phyloP scores from a whole-genome alignment of 23 tunicate species.

The Trididemnum nubilum region DNA sequence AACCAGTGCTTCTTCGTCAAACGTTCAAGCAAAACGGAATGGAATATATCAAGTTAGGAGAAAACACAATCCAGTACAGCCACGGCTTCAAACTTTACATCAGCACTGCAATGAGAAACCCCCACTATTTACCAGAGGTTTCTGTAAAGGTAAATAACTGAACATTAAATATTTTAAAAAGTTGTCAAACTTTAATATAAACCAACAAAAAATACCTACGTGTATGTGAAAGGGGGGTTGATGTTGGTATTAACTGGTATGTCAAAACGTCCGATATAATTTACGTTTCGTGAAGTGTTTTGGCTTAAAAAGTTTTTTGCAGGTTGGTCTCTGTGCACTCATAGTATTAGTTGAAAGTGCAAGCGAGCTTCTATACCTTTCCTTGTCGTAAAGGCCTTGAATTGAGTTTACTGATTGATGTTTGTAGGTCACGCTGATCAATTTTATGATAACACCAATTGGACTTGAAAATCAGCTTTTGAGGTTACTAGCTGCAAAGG shows the following conservation, averaged over 20 bases:
- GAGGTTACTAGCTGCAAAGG: constrained; percentile 87
- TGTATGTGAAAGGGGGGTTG: too few relatives aligned
- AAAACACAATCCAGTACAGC: constrained; percentile 85
- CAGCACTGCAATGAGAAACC: constrained; percentile 82
- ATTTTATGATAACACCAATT: constrained; percentile 87
- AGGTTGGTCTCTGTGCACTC: too few relatives aligned
- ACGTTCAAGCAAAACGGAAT: constrained; percentile 90
- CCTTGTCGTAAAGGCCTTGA: too few relatives aligned
- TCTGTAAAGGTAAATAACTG: constrained; percentile 62
- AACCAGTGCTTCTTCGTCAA: constrained; percentile 74
- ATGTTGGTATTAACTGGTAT: background rate
- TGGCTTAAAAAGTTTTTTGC: too few relatives aligned
- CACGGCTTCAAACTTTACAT: constrained; percentile 86
- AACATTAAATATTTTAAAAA: background rate
- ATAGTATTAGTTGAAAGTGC: too few relatives aligned
- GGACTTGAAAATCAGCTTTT: constrained; percentile 84
- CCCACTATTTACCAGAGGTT: constrained; percentile 88
- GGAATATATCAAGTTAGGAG: constrained; percentile 88
- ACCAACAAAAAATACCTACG: too few relatives aligned
- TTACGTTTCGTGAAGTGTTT: too few relatives aligned
- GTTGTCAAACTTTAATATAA: background rate
- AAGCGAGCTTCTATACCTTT: too few relatives aligned
- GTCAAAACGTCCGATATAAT: background rate
- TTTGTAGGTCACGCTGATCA: constrained; percentile 73
- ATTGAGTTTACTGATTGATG: too few relatives aligned